Percentiles rank a stretch among this genome's conserved stretches.
These are phyloP conservation scores for Leptobrachium ailaonicum DNA, from an alignment of 2,113 vertebrate genomes.

Conservation along the genomic window DNA sequence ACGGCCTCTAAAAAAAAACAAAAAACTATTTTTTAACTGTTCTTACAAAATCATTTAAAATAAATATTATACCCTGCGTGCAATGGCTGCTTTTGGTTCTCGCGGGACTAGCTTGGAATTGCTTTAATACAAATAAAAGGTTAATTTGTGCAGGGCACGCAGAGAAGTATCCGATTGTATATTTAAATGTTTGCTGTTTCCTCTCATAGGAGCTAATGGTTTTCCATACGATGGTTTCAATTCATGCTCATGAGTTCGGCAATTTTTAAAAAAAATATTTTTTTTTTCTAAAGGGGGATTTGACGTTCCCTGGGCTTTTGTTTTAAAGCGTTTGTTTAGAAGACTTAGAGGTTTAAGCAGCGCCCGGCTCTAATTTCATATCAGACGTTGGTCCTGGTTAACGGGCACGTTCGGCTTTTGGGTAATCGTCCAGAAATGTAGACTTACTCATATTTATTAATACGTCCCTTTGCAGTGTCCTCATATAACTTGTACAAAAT, in stretches of 20 bases:
- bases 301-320: slow-evolving; percentile 16
- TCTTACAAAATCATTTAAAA: too few species aligned
- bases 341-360: slow-evolving; percentile 34
- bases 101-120: too few species aligned
- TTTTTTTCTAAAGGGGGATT: background rate
- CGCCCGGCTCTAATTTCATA: slow-evolving; percentile 11
- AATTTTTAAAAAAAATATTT: background rate
- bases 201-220: slow-evolving; percentile 40
- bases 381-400: slow-evolving; percentile 12
- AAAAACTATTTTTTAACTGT: too few species aligned
- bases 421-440: slow-evolving; percentile 31
- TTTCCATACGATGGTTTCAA: slow-evolving; percentile 19
- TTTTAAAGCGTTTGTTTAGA: slow-evolving; percentile 43
- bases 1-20: too few species aligned
- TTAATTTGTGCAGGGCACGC: too few species aligned
- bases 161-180: background rate
- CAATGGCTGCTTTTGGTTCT: too few species aligned
- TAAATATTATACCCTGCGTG: too few species aligned
- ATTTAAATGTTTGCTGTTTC: slow-evolving; percentile 8
- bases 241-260: background rate
- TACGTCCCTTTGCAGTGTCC: slow-evolving; percentile 38
- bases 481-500: slow-evolving; percentile 23
- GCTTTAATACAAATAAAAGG: too few species aligned
- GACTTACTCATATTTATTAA: slow-evolving; percentile 36
- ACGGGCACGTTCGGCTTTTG: slow-evolving; percentile 13